These are phyloP conservation scores for Troides aeacus DNA, from an alignment of 2,888 invertebrate genomes.

Conservation along the genomic window DNA sequence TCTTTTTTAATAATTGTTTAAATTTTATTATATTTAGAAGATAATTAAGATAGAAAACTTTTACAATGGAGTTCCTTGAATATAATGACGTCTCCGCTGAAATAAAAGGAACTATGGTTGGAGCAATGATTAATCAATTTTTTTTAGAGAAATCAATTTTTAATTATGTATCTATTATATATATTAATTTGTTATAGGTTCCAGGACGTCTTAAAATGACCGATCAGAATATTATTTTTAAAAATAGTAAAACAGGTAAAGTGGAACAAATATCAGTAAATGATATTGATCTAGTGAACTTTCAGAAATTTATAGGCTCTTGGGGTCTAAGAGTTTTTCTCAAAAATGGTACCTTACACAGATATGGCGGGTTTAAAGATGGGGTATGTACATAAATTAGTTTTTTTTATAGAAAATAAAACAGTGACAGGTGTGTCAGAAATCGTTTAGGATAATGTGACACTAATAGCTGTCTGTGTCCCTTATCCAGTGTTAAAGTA, in stretches of 20 bases:
- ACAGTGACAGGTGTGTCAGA: background rate
- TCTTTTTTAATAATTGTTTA: background rate
- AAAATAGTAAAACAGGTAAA: slow-evolving; percentile 97
- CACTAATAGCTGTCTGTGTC: too few species aligned
- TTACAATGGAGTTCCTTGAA: slow-evolving; percentile 89
- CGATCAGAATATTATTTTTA: slow-evolving; percentile 93
- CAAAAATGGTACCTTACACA: slow-evolving; percentile 92
- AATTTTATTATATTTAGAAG: background rate
- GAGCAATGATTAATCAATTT: slow-evolving; percentile 35
- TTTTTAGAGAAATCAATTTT: background rate
- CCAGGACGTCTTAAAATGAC: slow-evolving; percentile 95
- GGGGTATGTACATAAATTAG: slow-evolving; percentile 73
- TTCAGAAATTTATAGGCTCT: slow-evolving; percentile 94
- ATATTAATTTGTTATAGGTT: slow-evolving; percentile 79
- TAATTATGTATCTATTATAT: background rate
- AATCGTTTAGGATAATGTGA: background rate
- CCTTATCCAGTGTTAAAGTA: too few species aligned
- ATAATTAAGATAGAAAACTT: background rate
- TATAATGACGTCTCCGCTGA: slow-evolving; percentile 92
- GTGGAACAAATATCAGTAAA: slow-evolving; percentile 91
- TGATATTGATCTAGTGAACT: slow-evolving; percentile 95
- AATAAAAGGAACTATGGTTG: slow-evolving; percentile 93
- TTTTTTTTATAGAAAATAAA: background rate
- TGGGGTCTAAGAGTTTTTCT: slow-evolving; percentile 94
- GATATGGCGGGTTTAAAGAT: slow-evolving; percentile 97